Base-by-base conservation (phyloP, 35 echinoderm and acorn worm species). In the Ptychodera flava region DNA sequence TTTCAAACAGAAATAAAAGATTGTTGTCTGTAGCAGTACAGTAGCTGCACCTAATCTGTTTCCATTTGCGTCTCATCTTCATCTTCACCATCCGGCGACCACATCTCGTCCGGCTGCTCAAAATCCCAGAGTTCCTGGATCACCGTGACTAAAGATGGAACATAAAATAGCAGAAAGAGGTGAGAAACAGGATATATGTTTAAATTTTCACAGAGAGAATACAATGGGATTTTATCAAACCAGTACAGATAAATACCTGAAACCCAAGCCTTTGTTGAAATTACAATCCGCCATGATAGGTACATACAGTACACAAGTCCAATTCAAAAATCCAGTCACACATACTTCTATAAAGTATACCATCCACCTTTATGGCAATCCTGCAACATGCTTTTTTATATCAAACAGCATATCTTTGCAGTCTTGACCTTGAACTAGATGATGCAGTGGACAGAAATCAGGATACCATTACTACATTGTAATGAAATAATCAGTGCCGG, bases 51-150 rank as follows among this genome's bases (percentile, higher is more conserved):
- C 22, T 64, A 80, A 6, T 32, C 78, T 30, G 37, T 28, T 36
- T 83, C 82, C 82, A 83, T 83, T 36, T 34, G 33, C 28, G 82
- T 36, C 6, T 83, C 33, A 14, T 34, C 82, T 37, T 83, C 82
- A 35, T 83, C 34, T 10, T 83, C 82, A 10, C 82, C 82, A 28
- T 83, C 82, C 15, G 34, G 33, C 0, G 34, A 34, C 82, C 82
- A 83, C 16, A 36, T 83, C 2, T 83, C 82, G 28, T 83, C 82
- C 1, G 82, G 37, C 35, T 83, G 82, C 33, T 83, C 82, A 83
- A 83, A 83, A 83, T 83, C 82, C 82, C 82, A 83, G 33, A 83
- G 28, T 2, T 83, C 82, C 1, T 83, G 33, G 1, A 83, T 10
- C 30, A 30, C 31, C 16, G 16, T 36, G 28, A 36, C 82, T 83